Evolutionary conservation across 2,113 vertebrate species (phyloP), one percentile per base, ranked within the genome.

Genomic region (Lamprotornis superbus): DNA sequence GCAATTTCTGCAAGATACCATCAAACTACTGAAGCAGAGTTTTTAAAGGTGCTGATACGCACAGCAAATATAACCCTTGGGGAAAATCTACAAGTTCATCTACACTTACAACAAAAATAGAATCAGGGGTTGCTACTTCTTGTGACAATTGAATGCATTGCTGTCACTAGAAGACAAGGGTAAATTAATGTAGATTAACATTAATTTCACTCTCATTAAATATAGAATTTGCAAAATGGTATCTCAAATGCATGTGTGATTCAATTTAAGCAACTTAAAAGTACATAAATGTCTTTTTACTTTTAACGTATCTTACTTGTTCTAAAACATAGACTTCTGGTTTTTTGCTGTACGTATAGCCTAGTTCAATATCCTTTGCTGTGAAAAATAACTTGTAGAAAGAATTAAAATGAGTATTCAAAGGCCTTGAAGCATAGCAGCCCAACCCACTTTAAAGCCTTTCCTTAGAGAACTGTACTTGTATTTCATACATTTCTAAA

Each of bases 331-430:
- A 21, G 33, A 68, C 80, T 40, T 88, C 30, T 81, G 15, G 15
- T 7, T 71, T 91, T 92, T 88, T 87, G 37, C 44, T 94, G 79
- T 59, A 86, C 63, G 42, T 83, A 65, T 52, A 91, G 10, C 14
- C 42, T 85, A 94, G 94, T 97, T 96, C 73, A 96, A 96, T 96
- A 90, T 44, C 53, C 74, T 96, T 97, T 94, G 46, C 89, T 68
- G 83, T 78, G 90, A 97, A 96, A 95, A 92, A 70, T 28, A 77
- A 22, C 59, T 81, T 83, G 14, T 74, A 92, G 33, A 82, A 53
- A 69, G 31, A 93, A 91, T 35, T 57, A 56, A 92, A 95, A 92
- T 83, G 78, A 63, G n/a, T 89, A 70, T 70, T 87, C 39, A 82
- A 92, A 97, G 64, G 40, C 74, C 23, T 89, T 89, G 53, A 92